Evolutionary conservation across 2,797 vertebrate genomes (phyloP).

Genomic region (Coracias cyanogaster): DNA sequence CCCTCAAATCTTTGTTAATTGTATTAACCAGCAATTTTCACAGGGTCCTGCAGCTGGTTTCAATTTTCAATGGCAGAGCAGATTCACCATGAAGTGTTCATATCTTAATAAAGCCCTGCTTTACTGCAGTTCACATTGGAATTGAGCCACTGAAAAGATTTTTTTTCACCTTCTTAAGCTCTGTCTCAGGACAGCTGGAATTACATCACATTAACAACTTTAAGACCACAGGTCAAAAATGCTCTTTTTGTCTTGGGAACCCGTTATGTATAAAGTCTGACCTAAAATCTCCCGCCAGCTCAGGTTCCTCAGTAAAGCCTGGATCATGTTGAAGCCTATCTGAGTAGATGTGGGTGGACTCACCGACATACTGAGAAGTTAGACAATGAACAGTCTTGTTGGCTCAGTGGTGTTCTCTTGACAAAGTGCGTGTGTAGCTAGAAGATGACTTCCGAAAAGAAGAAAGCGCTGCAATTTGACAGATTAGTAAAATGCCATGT

Average conservation of each 20-base stretch:
- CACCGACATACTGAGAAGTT: fast-evolving
- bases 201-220: slow-evolving; percentile 60
- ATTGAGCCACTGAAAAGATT: neutral
- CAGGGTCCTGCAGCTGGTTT: neutral
- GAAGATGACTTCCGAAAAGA: neutral
- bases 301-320: neutral
- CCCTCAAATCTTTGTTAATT: neutral
- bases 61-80: neutral
- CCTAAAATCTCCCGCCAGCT: neutral
- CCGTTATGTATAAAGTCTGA: neutral
- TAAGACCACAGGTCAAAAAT: slow-evolving; percentile 20
- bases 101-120: neutral
- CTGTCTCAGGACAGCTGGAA: slow-evolving; percentile 26
- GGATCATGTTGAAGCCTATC: neutral
- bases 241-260: neutral
- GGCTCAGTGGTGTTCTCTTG: neutral
- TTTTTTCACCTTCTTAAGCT: neutral
- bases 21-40: neutral
- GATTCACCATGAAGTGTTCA: neutral
- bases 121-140: slow-evolving; percentile 10
- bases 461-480: neutral
- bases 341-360: neutral
- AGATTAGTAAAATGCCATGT: neutral
- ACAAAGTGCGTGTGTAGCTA: neutral
- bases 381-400: neutral